Conservation (phyloP, 2,113 vertebrate species). For the Holacanthus passer region DNA sequence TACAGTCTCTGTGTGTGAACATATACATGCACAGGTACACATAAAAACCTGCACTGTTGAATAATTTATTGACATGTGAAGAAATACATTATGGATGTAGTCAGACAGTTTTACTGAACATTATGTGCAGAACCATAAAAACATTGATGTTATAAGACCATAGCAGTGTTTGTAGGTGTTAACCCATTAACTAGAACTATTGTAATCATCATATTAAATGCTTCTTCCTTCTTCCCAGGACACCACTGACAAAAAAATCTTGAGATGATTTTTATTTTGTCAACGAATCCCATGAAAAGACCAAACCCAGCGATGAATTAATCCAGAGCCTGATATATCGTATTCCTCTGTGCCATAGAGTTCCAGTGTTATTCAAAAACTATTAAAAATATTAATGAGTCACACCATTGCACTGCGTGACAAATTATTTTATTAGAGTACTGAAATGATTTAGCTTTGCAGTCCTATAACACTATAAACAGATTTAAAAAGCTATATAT, state of each 20-base stretch:
- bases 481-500: no score
- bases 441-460: no score
- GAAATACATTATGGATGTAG: slow-evolving; percentile 16
- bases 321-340: no score
- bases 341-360: no score
- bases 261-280: neutral
- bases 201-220: neutral
- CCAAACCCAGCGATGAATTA: neutral
- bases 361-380: no score
- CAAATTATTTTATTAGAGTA: no score
- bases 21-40: slow-evolving; percentile 37
- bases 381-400: no score
- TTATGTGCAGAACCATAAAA: neutral
- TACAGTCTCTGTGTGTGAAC: slow-evolving; percentile 28
- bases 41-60: slow-evolving; percentile 12
- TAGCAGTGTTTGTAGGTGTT: neutral
- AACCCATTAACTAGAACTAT: neutral
- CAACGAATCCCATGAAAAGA: no score
- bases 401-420: no score
- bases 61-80: slow-evolving; percentile 42
- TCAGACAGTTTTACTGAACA: slow-evolving; percentile 14
- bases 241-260: neutral
- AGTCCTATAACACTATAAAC: no score
- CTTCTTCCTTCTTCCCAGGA: neutral
- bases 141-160: neutral